Conservation (phyloP, 2,113 vertebrate species). For the Brienomyrus brachyistius region DNA sequence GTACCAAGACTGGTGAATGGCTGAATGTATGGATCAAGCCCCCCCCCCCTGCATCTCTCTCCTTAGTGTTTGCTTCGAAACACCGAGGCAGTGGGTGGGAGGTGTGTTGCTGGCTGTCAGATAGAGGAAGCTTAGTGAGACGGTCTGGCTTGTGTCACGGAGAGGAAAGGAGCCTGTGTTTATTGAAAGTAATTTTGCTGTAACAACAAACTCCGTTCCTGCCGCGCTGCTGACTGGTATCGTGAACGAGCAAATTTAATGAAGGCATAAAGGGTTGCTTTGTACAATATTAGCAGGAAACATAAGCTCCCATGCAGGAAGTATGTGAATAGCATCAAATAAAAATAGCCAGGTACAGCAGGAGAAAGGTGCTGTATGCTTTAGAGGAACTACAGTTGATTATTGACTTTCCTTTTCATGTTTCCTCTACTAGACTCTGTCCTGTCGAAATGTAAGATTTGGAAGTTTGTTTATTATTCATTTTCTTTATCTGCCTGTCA, state of each 20-base stretch:
- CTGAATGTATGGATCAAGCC: neutral
- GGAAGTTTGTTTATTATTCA: neutral
- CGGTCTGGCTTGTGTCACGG: constrained; percentile 48
- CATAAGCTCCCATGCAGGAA: constrained; percentile 24
- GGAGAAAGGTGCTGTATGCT: constrained; percentile 35
- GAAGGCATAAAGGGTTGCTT: constrained; percentile 23
- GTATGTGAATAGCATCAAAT: constrained; percentile 37
- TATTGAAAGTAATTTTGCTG: constrained; percentile 35
- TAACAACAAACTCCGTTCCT: constrained; percentile 30
- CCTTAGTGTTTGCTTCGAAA: too few species aligned
- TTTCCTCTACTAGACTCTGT: neutral
- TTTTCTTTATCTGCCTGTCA: neutral
- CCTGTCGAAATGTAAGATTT: neutral
- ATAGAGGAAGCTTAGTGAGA: constrained; percentile 28
- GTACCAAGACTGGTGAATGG: neutral
- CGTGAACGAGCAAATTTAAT: constrained; percentile 14
- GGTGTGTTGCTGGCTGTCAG: constrained; percentile 30
- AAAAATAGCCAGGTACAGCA: constrained; percentile 25
- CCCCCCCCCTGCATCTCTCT: neutral
- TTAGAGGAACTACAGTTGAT: neutral
- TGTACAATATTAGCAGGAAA: constrained; percentile 28
- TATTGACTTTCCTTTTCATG: neutral
- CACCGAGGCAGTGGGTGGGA: neutral
- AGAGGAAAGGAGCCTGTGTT: constrained; percentile 45
- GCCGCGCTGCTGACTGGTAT: constrained; percentile 30